Conservation (phyloP, 2,113 vertebrate genomes). For the Vireo altiloquus region DNA sequence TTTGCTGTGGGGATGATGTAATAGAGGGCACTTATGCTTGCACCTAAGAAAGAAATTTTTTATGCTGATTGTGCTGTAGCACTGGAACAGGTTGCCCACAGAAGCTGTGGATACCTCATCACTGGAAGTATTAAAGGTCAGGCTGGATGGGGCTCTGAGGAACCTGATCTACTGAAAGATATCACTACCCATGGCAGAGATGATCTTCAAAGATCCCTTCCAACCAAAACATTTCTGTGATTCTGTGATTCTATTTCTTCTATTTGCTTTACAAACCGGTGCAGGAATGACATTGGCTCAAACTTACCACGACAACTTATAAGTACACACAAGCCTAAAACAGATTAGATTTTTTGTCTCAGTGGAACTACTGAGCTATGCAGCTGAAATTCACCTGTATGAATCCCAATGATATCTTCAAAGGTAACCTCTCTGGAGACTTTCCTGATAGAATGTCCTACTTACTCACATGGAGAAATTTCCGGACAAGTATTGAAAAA, state of each 20-base stretch:
- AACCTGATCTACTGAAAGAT: background rate
- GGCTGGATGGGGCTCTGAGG: background rate
- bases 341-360: background rate
- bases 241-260: background rate
- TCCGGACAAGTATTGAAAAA: background rate
- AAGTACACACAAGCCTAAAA: background rate
- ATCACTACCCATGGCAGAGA: background rate
- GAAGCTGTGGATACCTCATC: background rate
- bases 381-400: background rate
- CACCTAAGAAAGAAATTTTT: background rate
- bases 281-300: background rate
- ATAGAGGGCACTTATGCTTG: background rate
- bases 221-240: background rate
- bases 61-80: background rate
- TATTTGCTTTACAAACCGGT: background rate
- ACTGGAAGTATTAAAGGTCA: background rate
- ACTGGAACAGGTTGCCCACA: background rate
- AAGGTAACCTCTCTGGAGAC: background rate
- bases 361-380: background rate
- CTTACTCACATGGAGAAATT: background rate
- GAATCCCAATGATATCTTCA: background rate
- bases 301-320: background rate
- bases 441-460: background rate
- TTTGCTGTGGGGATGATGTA: background rate
- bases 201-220: background rate